Evolutionary conservation across 2,797 vertebrate genomes (phyloP), one percentile per base, ranked within the genome.

Genomic region (Anguilla megastoma): DNA sequence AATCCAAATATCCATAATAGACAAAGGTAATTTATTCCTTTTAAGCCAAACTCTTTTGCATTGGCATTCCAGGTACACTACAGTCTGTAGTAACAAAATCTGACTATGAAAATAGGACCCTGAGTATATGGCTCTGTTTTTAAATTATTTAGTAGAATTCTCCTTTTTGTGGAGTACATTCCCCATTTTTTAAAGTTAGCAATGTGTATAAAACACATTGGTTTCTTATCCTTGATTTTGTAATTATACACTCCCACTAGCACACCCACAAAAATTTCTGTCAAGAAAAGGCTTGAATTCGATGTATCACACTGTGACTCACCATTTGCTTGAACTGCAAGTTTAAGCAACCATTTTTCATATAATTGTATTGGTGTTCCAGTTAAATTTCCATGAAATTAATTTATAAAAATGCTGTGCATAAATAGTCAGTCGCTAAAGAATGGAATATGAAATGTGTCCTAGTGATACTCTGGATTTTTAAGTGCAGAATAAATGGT

Each of bases 401-500:
- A 54, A 54, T 54, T 52, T 9, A 54, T 10, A 30, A 71, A 76
- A 41, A 41, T 16, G 3, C 33, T 76, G 74, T 76, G 69, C 27
- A 12, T 71, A 27, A 33, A 30, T 30, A 30, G 69, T 27, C 69
- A 30, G n/a, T 71, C 2, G 10, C 69, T 30, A 71, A 45, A 71
- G n/a, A 18, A 66, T 27, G 33, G 69, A 12, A 71, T 33, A 71
- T 69, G 56, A 58, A 69, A 27, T 69, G 6, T 69, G 24, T 69
- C 69, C n/a, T 27, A 71, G 69, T 30, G 74, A 41, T 41, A 41
- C 36, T 14, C 14, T 18, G 30, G 33, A 41, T 76, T 76, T 76
- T 71, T 71, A 71, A 41, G 33, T 71, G 69, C 74, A 41, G 74
- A 41, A 76, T 27, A 41, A 76, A 76, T 76, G 74, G 74, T 41